Conservation (phyloP, 2,797 vertebrate species). For the Loriculus beryllinus region DNA sequence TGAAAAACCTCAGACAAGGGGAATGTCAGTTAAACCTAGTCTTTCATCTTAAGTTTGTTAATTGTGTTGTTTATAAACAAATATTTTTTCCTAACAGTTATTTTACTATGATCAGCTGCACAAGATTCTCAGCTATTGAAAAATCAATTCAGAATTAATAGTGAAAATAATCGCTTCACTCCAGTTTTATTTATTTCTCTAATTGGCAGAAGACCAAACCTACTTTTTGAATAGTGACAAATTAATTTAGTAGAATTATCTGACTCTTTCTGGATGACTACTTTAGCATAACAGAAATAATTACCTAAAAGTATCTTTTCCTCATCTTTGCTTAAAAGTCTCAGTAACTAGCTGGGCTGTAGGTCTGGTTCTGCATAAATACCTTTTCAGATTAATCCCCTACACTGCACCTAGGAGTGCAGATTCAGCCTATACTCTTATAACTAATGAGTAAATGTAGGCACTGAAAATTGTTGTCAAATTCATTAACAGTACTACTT, state of each 20-base stretch:
- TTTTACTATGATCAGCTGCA: background rate
- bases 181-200: background rate
- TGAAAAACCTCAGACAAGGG: background rate
- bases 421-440: background rate
- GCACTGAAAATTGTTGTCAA: background rate
- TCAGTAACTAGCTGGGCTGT: background rate
- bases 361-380: background rate
- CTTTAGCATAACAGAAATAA: background rate
- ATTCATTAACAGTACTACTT: background rate
- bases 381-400: background rate
- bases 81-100: background rate
- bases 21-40: background rate
- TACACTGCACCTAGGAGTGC: background rate
- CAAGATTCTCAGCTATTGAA: background rate
- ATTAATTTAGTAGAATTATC: background rate
- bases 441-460: background rate
- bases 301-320: background rate
- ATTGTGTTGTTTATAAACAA: background rate
- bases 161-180: background rate
- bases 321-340: background rate
- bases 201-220: background rate
- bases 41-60: background rate
- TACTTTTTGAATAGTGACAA: background rate
- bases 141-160: slow-evolving; percentile 1
- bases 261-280: background rate